phyloP scores from a whole-genome alignment of 2,113 vertebrate genomes.

The Barbus barbus region DNA sequence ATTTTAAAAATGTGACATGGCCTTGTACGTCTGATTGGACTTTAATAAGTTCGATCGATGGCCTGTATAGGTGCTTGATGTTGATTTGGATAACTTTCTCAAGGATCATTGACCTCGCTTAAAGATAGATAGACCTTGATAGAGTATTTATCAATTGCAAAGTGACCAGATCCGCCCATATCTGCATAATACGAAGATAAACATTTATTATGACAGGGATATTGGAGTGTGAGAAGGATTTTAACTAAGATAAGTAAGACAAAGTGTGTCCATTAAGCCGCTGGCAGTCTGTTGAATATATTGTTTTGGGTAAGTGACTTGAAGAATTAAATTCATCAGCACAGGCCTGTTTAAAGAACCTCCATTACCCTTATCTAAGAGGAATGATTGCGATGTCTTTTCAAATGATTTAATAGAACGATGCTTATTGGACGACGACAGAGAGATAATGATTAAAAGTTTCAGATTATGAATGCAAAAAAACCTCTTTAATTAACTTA shows the following conservation, averaged over 20 bases:
- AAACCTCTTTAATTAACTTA: slow-evolving; percentile 1
- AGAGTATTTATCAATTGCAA: neutral
- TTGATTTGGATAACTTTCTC: neutral
- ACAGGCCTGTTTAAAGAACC: slow-evolving; percentile 61
- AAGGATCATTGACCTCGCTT: neutral
- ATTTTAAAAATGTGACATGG: neutral
- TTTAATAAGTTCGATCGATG: neutral
- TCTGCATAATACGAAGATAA: slow-evolving; percentile 48
- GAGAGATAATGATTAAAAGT: slow-evolving; percentile 11
- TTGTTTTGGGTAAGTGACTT: slow-evolving; percentile 66
- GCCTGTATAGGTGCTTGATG: slow-evolving; percentile 2
- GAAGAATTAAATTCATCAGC: slow-evolving; percentile 59
- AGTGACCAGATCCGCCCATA: neutral
- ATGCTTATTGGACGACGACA: neutral
- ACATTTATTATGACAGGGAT: slow-evolving; percentile 59
- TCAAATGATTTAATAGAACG: slow-evolving; percentile 27
- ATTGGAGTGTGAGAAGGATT: slow-evolving; percentile 62
- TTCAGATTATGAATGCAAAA: slow-evolving; percentile 3
- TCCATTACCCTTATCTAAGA: slow-evolving; percentile 64
- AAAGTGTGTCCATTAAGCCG: slow-evolving; percentile 66
- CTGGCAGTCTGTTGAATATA: slow-evolving; percentile 52
- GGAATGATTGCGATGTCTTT: slow-evolving; percentile 44
- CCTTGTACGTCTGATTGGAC: neutral
- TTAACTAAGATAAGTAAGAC: slow-evolving; percentile 63
- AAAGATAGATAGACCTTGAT: too few species aligned